Conservation (phyloP, 2,888 invertebrate species). For the Calliphora vomitoria region DNA sequence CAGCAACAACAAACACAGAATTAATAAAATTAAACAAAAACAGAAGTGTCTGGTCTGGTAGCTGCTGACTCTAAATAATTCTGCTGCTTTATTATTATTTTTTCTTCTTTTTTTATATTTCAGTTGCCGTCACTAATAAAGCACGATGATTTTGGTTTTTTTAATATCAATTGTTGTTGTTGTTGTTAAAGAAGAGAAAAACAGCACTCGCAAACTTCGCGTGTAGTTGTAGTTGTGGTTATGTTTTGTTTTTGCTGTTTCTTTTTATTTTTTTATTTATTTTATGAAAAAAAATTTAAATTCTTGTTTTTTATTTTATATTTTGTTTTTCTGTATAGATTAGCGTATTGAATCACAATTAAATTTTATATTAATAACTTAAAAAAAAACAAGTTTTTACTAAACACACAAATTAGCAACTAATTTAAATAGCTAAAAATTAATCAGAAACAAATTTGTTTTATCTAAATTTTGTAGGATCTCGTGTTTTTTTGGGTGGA, state of each 20-base stretch:
- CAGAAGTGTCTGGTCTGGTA: conserved; percentile 39
- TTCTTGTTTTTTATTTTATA: conserved; percentile 10
- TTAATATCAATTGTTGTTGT: conserved; percentile 18
- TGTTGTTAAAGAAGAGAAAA: conserved; percentile 19
- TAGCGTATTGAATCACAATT: conserved; percentile 9
- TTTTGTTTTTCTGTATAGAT: not conserved
- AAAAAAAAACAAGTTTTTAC: conserved; percentile 9
- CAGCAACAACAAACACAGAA: conserved; percentile 18
- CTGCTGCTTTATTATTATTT: conserved; percentile 22
- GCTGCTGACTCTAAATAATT: conserved; percentile 45
- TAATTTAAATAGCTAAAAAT: conserved; percentile 22
- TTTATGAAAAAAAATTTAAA: conserved; percentile 1
- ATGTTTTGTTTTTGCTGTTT: conserved; percentile 39
- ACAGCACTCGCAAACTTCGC: conserved; percentile 28
- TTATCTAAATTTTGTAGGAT: conserved; percentile 21
- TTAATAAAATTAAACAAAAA: conserved; percentile 36
- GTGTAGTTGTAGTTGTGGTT: conserved; percentile 27
- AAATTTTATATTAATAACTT: not conserved
- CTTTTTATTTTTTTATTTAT: conserved; percentile 23
- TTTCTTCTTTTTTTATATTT: conserved; percentile 18
- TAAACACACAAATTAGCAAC: conserved; percentile 10
- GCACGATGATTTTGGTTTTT: conserved; percentile 18
- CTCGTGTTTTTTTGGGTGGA: conserved; percentile 5
- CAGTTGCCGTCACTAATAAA: conserved; percentile 20
- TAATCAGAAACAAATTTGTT: not conserved